Conservation (phyloP, 2,113 vertebrate species). For the Promerops cafer region DNA sequence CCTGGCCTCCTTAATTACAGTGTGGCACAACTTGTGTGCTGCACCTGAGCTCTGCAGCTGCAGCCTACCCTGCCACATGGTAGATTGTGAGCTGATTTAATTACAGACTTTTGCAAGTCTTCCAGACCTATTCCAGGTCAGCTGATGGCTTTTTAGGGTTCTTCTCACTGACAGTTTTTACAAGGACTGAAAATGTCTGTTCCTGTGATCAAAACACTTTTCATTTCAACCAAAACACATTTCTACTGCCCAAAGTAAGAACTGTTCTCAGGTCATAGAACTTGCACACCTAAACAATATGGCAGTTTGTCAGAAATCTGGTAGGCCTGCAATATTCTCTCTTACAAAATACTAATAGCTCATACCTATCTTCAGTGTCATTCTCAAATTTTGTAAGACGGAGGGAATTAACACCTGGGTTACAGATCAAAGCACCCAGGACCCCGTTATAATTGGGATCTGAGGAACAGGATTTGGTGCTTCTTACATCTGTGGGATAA, state of each 20-base stretch:
- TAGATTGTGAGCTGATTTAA: not conserved
- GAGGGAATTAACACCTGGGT: not conserved
- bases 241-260: not conserved
- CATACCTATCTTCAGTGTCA: not conserved
- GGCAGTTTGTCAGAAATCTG: not conserved
- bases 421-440: not conserved
- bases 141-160: not conserved
- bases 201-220: not conserved
- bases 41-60: not conserved
- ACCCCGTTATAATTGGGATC: not conserved
- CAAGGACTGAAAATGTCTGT: not conserved
- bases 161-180: not conserved
- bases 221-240: not conserved
- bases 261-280: not conserved
- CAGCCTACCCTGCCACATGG: not conserved
- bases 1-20: not conserved
- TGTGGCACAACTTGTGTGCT: not conserved
- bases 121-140: not conserved
- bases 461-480: not conserved
- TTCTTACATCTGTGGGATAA: not conserved
- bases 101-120: not conserved
- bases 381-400: not conserved
- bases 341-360: not conserved
- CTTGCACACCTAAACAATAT: not conserved
- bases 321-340: not conserved